Evolutionary conservation across 2,888 invertebrate species (phyloP), one percentile per base, ranked within the genome.

Genomic region (Caradrina clavipalpis): DNA sequence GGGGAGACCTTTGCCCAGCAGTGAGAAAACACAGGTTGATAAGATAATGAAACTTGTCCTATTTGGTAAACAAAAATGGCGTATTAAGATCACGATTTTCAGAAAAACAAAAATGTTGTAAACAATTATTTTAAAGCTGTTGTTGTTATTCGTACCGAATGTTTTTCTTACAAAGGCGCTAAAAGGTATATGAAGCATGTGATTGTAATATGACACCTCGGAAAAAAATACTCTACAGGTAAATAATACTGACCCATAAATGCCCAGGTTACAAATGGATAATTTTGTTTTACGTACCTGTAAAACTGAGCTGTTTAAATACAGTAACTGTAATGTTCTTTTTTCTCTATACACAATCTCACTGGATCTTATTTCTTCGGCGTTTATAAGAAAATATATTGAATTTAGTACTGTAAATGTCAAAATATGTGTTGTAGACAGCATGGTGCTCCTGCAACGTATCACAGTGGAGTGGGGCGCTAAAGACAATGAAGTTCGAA

Each of bases 371-470:
- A 49, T 51, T 59, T 42, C 31, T 49, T 51, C 42, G 0, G 57
- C 11, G 54, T 50, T 78, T 54, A 19, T 3, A 17, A 17, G 17
- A 5, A 58, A 51, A 58, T 1, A 19, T 11, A 51, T 0, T 10
- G 26, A 22, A 26, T 53, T 66, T 22, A 76, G 0, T 49, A 78
- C 15, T 42, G 17, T 57, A 1, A 66, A 42, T n/a, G 7, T 55
- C 31, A 73, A 51, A 51, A 78, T 61, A 67, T 57, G 56, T 31
- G 45, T 49, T 47, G 50, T 55, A 17, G 45, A 17, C 53, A 68
- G 31, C 83, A 81, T 81, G 65, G 45, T 74, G 83, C 69, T 68
- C 51, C 39, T 67, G 45, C 54, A 35, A 55, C 62, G 67, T 50
- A 2, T 45, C 26, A 8, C 50, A 49, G 26, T 39, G 17, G n/a